Evolutionary conservation across 2,888 invertebrate species (phyloP), one percentile per base, ranked within the genome.

Genomic region (Pterobdella sp.): DNA sequence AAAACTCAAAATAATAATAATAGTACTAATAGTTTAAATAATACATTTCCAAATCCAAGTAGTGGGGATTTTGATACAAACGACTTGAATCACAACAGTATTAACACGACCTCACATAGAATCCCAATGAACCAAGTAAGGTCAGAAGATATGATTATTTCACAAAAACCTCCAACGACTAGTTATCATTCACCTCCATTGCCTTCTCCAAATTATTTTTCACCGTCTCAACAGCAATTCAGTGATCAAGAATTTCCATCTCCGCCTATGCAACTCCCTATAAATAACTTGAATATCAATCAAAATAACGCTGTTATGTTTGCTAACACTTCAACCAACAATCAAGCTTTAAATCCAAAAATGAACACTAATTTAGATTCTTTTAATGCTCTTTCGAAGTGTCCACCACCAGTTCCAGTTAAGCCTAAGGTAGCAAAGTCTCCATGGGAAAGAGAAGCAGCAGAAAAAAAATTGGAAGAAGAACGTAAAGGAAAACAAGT

Each of bases 371-470:
- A n/a, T n/a, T n/a, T n/a, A n/a, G n/a, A n/a, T 34, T 7, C 63
- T 31, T 63, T 31, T 34, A 36, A 37, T 52, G 60, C 37, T 36
- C 67, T 64, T 68, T 56, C 35, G 14, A 74, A 66, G n/a, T 72
- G 73, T 29, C 74, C 75, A 1, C 77, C 77, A 4, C 76, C 77
- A 0, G 67, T 75, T 10, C 66, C 75, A 18, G 72, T 68, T 29
- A 76, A 77, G 66, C 76, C 78, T 4, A 76, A 74, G 63, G 35
- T 31, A 29, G 26, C 56, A 7, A 31, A 34, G 42, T 79, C 81
- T 86, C 93, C 94, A 0, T 94, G 94, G 94, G 92, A 93, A 80
- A 87, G 93, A 22, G 77, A 75, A 32, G 69, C 75, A 72, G 73
- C 74, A 68, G 78, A 77, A 63, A 73, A 72, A 36, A 63, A 73